phyloP scores from a whole-genome alignment of 2,113 vertebrate species.

The Sinocyclocheilus rhinocerous region DNA sequence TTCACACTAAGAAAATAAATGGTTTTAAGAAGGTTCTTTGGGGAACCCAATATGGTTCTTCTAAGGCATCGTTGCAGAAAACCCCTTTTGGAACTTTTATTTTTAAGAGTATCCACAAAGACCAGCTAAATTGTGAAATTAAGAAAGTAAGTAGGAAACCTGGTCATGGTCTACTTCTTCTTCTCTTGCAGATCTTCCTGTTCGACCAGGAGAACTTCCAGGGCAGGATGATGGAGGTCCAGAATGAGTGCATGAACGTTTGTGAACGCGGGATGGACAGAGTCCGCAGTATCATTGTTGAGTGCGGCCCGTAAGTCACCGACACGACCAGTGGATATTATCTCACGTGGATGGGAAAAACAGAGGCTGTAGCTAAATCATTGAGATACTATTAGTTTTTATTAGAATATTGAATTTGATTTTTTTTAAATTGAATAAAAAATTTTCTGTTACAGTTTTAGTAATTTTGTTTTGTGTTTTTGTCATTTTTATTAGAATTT shows the following conservation, averaged over 20 bases:
- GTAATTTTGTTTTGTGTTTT: too few species aligned
- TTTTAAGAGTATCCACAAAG: not conserved
- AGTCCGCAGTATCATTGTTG: constrained; percentile 89
- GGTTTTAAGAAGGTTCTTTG: not conserved
- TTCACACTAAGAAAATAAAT: too few species aligned
- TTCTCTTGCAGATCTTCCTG: constrained; percentile 79
- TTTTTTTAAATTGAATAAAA: too few species aligned
- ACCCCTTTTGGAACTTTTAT: not conserved
- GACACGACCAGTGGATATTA: not conserved
- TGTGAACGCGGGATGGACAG: constrained; percentile 86
- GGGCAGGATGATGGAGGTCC: constrained; percentile 88
- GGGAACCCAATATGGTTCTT: not conserved
- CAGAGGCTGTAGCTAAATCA: not conserved
- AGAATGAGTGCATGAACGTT: constrained; percentile 88
- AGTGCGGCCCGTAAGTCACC: constrained; percentile 90
- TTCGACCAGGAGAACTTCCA: constrained; percentile 98
- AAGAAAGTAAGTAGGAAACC: not conserved
- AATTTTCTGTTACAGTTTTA: too few species aligned
- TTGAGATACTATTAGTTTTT: not conserved
- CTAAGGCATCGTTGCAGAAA: too few species aligned
- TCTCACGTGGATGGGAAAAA: constrained; percentile 28
- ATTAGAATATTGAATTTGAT: not conserved
- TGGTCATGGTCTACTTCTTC: not conserved
- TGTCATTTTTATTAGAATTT: not conserved
- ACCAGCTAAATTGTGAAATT: not conserved